phyloP scores from a whole-genome alignment of 2,888 invertebrate genomes.

The Drosophila atripex region DNA sequence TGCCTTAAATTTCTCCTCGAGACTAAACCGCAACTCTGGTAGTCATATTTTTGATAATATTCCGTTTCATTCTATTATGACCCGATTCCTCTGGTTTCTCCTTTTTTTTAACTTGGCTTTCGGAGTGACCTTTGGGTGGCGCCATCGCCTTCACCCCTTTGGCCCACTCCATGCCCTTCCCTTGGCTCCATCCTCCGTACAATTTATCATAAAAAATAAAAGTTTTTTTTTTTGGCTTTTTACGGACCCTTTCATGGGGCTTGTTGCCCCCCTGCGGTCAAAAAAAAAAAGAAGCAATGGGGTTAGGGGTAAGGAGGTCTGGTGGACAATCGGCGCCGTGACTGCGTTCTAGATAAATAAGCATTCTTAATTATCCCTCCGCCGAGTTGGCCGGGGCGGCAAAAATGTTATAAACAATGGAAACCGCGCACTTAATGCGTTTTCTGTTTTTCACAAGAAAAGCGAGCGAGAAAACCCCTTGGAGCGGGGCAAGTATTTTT shows the following conservation, averaged over 20 bases:
- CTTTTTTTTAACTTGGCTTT: conserved; percentile 12
- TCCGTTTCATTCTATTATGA: conserved; percentile 15
- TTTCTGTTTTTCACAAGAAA: conserved; percentile 66
- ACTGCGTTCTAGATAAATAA: conserved; percentile 81
- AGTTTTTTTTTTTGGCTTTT: conserved; percentile 56
- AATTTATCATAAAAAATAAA: conserved; percentile 75
- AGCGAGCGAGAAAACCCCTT: background rate
- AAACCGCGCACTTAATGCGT: conserved; percentile 81
- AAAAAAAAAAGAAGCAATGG: conserved; percentile 14
- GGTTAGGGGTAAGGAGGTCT: conserved; percentile 5
- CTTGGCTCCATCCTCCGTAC: conserved; percentile 31
- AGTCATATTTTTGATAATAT: conserved; percentile 17
- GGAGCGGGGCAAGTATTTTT: conserved; percentile 68
- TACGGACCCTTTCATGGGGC: conserved; percentile 42
- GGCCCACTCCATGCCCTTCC: conserved; percentile 7
- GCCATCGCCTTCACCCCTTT: conserved; percentile 45
- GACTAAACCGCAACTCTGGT: conserved; percentile 2
- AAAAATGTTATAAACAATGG: conserved; percentile 76
- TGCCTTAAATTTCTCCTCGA: background rate
- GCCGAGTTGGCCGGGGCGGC: conserved; percentile 38
- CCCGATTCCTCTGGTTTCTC: conserved; percentile 21
- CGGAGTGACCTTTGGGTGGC: conserved; percentile 64
- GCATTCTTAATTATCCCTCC: conserved; percentile 83
- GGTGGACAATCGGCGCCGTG: conserved; percentile 79
- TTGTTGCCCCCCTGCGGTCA: conserved; percentile 64